Conservation (phyloP, 2,797 vertebrate species). For the Anas acuta region DNA sequence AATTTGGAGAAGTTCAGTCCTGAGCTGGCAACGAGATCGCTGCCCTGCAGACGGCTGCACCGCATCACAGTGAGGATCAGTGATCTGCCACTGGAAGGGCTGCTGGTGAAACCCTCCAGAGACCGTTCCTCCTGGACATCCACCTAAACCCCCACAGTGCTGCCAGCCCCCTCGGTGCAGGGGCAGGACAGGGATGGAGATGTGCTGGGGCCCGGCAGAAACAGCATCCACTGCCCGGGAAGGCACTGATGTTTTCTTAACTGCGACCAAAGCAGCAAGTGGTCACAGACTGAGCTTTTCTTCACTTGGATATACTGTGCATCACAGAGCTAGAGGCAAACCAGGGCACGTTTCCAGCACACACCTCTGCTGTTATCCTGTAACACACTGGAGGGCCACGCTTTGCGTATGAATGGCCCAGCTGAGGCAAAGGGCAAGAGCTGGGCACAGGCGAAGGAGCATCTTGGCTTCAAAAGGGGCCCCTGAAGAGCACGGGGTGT, state of each 20-base stretch:
- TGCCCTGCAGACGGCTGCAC: not conserved
- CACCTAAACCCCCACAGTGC: not conserved
- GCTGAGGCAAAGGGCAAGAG: not conserved
- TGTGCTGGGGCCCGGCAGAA: not conserved
- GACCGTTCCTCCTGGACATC: not conserved
- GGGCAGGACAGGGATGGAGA: not conserved
- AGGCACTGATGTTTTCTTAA: not conserved
- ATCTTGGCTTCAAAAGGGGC: not conserved
- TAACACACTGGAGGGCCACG: not conserved
- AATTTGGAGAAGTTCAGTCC: not conserved
- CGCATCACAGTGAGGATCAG: not conserved
- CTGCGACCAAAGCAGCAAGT: not conserved
- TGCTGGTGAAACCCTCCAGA: not conserved
- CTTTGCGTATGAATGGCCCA: not conserved
- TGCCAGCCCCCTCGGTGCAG: not conserved
- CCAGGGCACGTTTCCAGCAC: not conserved
- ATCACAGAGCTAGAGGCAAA: not conserved
- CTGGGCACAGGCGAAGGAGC: not conserved
- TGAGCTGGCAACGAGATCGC: rapidly evolving
- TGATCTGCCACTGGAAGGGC: not conserved
- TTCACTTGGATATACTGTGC: not conserved
- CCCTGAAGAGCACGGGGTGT: not conserved
- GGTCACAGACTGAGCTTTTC: not conserved
- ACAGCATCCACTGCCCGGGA: not conserved
- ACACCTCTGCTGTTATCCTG: not conserved